phyloP scores from a whole-genome alignment of 2,888 invertebrate genomes.

The Phaedon cochleariae region DNA sequence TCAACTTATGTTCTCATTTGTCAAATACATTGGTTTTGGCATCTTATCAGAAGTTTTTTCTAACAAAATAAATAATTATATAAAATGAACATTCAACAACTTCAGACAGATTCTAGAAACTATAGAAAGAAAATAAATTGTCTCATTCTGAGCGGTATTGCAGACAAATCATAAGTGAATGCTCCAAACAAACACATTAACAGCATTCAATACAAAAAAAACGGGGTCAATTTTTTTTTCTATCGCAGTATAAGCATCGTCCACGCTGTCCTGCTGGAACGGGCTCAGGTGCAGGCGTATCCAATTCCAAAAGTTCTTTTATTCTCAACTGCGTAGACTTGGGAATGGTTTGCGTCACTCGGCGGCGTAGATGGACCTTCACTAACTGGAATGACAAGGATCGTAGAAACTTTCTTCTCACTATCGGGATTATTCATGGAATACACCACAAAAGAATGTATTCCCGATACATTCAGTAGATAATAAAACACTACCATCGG shows the following conservation, averaged over 20 bases:
- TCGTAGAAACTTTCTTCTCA: constrained; percentile 14
- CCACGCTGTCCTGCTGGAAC: constrained; percentile 2
- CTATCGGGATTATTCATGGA: constrained; percentile 16
- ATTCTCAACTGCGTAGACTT: constrained; percentile 8
- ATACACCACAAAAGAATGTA: constrained; percentile 19
- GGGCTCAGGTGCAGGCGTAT: constrained; percentile 13
- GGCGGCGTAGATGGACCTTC: too few species aligned
- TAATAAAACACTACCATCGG: constrained; percentile 25
- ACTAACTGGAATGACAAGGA: too few species aligned
- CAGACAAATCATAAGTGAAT: background rate
- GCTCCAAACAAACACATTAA: background rate
- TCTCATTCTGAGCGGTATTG: too few species aligned
- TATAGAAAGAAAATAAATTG: too few species aligned
- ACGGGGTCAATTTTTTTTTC: background rate
- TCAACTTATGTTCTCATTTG: too few species aligned
- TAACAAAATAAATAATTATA: too few species aligned
- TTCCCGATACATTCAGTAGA: constrained; percentile 18
- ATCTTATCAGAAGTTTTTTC: too few species aligned
- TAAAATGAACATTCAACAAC: too few species aligned
- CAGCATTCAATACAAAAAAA: background rate
- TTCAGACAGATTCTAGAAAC: too few species aligned
- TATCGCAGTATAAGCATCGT: background rate
- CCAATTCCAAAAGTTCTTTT: constrained; percentile 9
- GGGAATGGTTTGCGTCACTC: constrained; percentile 7
- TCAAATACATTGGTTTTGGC: too few species aligned